Percentiles rank a stretch among this genome's conserved stretches.
Conservation (phyloP, 2,113 vertebrate species). For the zebrafish (Danio rerio) region GRCz12tu NC_133179.1:4175501-4176000, state of each 20-base stretch:
- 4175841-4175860: not conserved
- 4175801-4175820: not conserved
- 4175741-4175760: not conserved
- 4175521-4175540: no score
- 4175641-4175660: accelerated
- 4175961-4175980: no score
- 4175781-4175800: no score
- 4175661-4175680: not conserved
- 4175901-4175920: no score
- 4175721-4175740: not conserved
- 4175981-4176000: no score
- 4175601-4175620: not conserved
- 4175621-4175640: not conserved
- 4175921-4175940: no score
- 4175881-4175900: no score
- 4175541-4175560: not conserved
- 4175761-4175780: not conserved
- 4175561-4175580: not conserved
- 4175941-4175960: no score
- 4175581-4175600: not conserved
- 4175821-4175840: not conserved
- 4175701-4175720: not conserved
- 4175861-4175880: no score
- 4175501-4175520: no score
- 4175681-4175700: not conserved